A percentile compares a stretch with the other conserved stretches of the same genome.
phyloP scores from a whole-genome alignment of 2,888 invertebrate species.

The Xestia c-nigrum region DNA sequence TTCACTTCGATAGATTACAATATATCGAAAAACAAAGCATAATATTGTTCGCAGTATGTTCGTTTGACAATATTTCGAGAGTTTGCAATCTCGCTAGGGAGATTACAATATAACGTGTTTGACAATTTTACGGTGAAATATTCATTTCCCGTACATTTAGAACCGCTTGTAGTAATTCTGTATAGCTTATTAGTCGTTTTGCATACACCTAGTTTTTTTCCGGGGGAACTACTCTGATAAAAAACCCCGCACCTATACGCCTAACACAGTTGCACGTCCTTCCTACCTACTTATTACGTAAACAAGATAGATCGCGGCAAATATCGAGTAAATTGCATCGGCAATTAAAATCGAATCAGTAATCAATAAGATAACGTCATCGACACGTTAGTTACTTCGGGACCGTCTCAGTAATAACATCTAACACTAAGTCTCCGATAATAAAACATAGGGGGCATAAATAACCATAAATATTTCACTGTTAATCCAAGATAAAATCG shows the following conservation, averaged over 20 bases:
- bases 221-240: background rate
- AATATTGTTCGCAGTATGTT: too few relatives aligned
- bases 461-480: conserved; percentile 49
- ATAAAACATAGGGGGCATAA: conserved; percentile 37
- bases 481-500: conserved; percentile 59
- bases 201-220: background rate
- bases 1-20: too few relatives aligned
- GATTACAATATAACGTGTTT: too few relatives aligned
- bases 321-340: conserved; percentile 43
- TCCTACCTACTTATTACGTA: conserved; percentile 7
- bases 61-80: too few relatives aligned
- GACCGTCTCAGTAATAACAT: conserved; percentile 31
- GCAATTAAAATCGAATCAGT: conserved; percentile 60
- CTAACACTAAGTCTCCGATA: conserved; percentile 17
- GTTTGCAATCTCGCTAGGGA: too few relatives aligned
- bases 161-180: background rate
- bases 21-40: too few relatives aligned
- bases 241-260: background rate
- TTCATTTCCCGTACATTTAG: background rate
- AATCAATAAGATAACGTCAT: conserved; percentile 44
- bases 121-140: too few relatives aligned
- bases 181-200: background rate
- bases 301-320: conserved; percentile 8
- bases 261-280: background rate
- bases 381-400: conserved; percentile 32